phyloP scores from a whole-genome alignment of 2,113 vertebrate species.

The Sinocyclocheilus grahami region DNA sequence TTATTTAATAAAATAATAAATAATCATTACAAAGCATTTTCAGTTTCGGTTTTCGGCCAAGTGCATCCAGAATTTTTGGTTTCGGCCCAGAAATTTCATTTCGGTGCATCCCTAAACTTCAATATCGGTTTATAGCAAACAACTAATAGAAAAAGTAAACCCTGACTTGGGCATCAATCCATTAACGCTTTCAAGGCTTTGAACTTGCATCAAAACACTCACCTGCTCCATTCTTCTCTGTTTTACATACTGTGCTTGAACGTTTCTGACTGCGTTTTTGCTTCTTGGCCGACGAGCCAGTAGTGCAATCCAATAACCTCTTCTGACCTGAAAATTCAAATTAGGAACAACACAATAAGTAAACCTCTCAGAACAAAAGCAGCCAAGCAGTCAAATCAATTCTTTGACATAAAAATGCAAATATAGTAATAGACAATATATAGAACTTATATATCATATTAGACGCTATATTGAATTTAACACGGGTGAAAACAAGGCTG shows the following conservation, averaged over 20 bases:
- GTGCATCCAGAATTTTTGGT: no score
- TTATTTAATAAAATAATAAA: no score
- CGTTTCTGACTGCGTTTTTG: constrained; percentile 94
- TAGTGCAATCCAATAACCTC: constrained; percentile 81
- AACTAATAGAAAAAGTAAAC: not conserved
- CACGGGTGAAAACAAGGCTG: no score
- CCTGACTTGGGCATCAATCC: not conserved
- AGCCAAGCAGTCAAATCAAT: not conserved
- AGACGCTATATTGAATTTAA: no score
- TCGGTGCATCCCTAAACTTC: not conserved
- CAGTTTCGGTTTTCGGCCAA: no score
- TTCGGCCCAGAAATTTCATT: no score
- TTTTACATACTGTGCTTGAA: constrained; percentile 78
- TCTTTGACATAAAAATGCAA: not conserved
- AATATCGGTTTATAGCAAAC: not conserved
- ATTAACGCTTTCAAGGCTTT: not conserved
- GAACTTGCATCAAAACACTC: not conserved
- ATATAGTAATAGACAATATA: not conserved
- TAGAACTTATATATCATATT: no score
- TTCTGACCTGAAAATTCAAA: constrained; percentile 84
- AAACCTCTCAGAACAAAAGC: not conserved
- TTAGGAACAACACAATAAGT: constrained; percentile 30
- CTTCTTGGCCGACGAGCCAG: constrained; percentile 86
- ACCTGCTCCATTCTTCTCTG: constrained; percentile 94
- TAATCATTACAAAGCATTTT: no score